phyloP scores from a whole-genome alignment of 1,140 invertebrate species.

The Meloidogyne floridensis region DNA sequence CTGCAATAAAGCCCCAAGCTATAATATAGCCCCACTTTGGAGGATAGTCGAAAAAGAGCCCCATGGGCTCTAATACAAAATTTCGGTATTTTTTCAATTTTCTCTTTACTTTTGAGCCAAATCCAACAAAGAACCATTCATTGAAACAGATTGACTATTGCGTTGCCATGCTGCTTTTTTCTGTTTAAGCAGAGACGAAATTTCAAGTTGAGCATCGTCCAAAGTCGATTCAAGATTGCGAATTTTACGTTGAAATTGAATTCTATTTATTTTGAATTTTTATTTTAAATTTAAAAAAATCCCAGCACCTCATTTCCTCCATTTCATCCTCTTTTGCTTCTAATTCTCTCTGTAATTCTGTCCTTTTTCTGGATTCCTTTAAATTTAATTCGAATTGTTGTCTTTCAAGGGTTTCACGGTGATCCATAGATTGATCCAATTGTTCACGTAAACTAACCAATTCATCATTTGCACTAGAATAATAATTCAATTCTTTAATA shows the following conservation, averaged over 20 bases:
- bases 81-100: neutral
- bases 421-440: neutral
- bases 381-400: neutral
- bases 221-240: neutral
- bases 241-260: constrained; percentile 2
- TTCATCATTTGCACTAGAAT: neutral
- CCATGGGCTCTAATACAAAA: too few species aligned
- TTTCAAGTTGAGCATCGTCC: neutral
- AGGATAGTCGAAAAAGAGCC: too few species aligned
- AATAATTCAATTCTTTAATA: too few species aligned
- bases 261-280: neutral
- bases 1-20: too few species aligned
- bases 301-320: neutral
- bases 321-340: constrained; percentile 5
- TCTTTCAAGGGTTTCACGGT: neutral
- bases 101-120: neutral
- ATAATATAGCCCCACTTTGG: too few species aligned
- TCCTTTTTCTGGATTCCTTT: neutral
- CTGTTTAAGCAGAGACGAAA: neutral
- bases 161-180: neutral
- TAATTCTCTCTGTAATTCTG: neutral
- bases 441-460: constrained; percentile 1
- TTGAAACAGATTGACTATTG: neutral
- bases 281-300: neutral
- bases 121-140: neutral